Base-by-base conservation (phyloP, 1,140 invertebrate species). In the Philotrypesis tridentata region DNA sequence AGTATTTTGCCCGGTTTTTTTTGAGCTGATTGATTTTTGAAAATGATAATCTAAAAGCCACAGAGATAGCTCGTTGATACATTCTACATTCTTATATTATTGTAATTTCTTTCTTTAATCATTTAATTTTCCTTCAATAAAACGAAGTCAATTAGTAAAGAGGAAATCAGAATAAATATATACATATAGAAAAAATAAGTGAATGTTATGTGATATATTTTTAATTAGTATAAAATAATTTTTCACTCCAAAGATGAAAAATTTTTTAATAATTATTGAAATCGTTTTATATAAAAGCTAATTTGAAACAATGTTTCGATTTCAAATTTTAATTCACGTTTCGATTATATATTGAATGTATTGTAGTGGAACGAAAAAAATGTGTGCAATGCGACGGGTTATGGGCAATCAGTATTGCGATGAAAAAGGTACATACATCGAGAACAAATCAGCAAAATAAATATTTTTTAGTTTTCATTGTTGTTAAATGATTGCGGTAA, bases 331-430 rank as follows among this genome's bases (percentile, higher is more conserved):
- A 74, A 74, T 29, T 11, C 25, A n/a, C 12, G 37, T 77, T 63
- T 75, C 48, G 5, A 11, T 77, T 74, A 27, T 40, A 79, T 63
- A 33, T 75, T 63, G 27, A 21, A 43, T 25, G 11, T 63, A 73
- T 23, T 73, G 17, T 40, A 40, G 29, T 9, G 17, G 72, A 68
- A 63, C 21, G 23, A 25, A 55, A 84, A 84, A 84, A 80, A 86
- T 87, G 14, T 85, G 72, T 83, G 77, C 77, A 82, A 63, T 84
- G n/a, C 40, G 79, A 79, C 85, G 79, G 84, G 84, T 67, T 80
- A 77, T 73, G 2, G 48, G 79, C 70, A 80, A 80, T 80, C 70
- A 74, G 21, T 74, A 80, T 73, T 80, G 43, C 72, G 74, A 65
- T 12, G 17, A 12, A 33, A 31, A 63, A 67, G 23, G 43, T 12